Evolutionary conservation across 2,113 vertebrate species (phyloP).

Genomic region (Empidonax traillii): DNA sequence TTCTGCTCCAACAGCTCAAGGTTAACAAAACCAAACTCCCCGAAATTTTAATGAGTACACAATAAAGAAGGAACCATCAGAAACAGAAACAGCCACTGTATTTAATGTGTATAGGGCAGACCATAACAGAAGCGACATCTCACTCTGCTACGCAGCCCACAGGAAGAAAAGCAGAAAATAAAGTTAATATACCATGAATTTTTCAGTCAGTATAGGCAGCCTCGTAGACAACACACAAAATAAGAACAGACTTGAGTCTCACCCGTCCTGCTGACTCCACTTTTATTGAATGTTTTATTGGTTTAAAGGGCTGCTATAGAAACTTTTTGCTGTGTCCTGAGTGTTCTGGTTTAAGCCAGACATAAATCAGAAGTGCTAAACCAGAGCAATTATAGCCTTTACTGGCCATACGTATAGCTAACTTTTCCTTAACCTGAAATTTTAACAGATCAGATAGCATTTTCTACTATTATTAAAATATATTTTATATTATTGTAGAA

Average conservation of each 20-base stretch:
- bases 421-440: neutral
- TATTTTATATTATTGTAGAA: neutral
- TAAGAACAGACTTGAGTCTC: neutral
- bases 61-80: neutral
- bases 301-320: neutral
- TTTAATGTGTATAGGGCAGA: neutral
- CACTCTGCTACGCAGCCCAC: neutral
- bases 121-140: neutral
- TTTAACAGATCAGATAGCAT: neutral
- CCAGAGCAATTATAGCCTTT: neutral
- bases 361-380: neutral
- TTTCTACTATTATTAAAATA: neutral
- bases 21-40: neutral
- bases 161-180: neutral
- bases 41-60: neutral
- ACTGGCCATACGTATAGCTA: neutral
- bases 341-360: neutral
- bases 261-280: neutral
- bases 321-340: neutral
- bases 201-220: neutral
- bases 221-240: neutral
- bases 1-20: neutral
- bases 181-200: constrained; percentile 13
- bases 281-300: neutral
- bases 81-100: neutral